Evolutionary conservation across 2,113 vertebrate species (phyloP).

Genomic region (Pandion haliaetus): DNA sequence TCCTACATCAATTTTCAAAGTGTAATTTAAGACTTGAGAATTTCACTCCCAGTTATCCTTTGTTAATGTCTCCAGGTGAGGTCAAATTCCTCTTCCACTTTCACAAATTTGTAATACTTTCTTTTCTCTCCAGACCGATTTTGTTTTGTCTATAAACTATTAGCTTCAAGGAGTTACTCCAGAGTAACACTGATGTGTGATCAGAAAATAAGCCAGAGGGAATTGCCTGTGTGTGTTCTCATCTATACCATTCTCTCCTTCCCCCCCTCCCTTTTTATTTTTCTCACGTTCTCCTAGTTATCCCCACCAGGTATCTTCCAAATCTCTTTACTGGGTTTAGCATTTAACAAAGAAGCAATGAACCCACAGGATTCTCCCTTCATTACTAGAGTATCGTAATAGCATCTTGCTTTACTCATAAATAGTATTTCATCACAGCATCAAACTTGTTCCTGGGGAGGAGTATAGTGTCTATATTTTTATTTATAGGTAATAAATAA

Average conservation of each 20-base stretch:
- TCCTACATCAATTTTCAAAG: neutral
- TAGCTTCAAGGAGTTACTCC: constrained; percentile 26
- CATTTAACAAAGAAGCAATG: constrained; percentile 7
- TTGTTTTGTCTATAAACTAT: neutral
- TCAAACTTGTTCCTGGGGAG: neutral
- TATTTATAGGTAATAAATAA: neutral
- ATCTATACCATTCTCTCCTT: neutral
- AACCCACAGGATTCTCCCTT: neutral
- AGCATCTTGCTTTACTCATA: neutral
- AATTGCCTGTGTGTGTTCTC: neutral
- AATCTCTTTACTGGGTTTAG: constrained; percentile 18
- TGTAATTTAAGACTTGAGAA: neutral
- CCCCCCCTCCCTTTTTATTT: neutral
- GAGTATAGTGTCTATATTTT: neutral
- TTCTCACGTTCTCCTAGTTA: neutral
- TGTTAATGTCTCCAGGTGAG: neutral
- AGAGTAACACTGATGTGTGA: neutral
- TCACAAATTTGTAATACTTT: neutral
- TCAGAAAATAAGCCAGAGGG: neutral
- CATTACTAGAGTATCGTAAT: neutral
- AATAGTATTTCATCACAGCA: neutral
- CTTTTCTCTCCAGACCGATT: constrained; percentile 16
- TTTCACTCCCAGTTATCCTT: neutral
- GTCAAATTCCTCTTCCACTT: neutral
- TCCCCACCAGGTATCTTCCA: constrained; percentile 2